These are phyloP conservation scores for Macropis europaea DNA, from an alignment of 2,888 invertebrate species.

Conservation along the genomic window DNA sequence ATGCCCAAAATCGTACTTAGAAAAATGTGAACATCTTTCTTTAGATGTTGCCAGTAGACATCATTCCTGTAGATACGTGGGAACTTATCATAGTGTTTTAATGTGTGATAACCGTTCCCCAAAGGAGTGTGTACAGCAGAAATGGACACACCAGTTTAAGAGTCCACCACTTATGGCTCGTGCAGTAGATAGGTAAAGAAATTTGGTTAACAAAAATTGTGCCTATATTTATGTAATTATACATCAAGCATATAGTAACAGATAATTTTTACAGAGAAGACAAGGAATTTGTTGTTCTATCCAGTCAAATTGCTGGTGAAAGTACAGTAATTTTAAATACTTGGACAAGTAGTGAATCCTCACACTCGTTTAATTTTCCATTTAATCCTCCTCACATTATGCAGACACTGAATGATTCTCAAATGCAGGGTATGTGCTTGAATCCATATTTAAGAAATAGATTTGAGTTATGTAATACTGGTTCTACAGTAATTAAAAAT, in stretches of 20 bases:
- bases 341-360: constrained; percentile 66
- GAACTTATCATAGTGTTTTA: constrained; percentile 72
- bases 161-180: constrained; percentile 80
- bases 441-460: constrained; percentile 70
- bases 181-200: constrained; percentile 75
- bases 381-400: constrained; percentile 67
- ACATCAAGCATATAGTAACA: neutral
- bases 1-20: constrained; percentile 70
- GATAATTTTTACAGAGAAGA: constrained; percentile 57
- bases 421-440: constrained; percentile 71
- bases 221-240: neutral
- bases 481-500: constrained; percentile 62
- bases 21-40: constrained; percentile 72
- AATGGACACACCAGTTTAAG: constrained; percentile 83
- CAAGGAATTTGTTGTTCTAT: constrained; percentile 69
- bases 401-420: constrained; percentile 68
- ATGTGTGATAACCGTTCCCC: constrained; percentile 72
- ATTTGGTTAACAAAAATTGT: neutral
- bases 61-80: constrained; percentile 69
- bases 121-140: constrained; percentile 76
- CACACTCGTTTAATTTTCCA: constrained; percentile 71
- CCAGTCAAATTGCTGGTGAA: constrained; percentile 72
- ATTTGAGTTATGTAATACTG: constrained; percentile 69
- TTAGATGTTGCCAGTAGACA: constrained; percentile 68
- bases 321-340: constrained; percentile 71